Conservation (phyloP, 2,888 invertebrate genomes). For the Bembecia ichneumoniformis region DNA sequence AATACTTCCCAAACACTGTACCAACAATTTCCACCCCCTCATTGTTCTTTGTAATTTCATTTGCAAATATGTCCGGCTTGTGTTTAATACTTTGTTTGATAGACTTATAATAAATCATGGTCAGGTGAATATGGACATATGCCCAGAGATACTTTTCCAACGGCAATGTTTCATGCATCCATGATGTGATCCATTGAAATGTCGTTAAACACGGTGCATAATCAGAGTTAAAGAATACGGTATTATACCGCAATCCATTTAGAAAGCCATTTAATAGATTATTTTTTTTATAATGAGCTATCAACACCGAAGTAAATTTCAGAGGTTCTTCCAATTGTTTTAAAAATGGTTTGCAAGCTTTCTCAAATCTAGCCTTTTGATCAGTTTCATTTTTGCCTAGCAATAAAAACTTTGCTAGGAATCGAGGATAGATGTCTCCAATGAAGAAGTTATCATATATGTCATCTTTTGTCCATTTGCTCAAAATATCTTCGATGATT, state of each 20-base stretch:
- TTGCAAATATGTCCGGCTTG: constrained; percentile 24
- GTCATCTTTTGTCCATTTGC: constrained; percentile 4
- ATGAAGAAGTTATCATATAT: constrained; percentile 15
- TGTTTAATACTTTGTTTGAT: constrained; percentile 26
- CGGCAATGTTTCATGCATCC: constrained; percentile 26
- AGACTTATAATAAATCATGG: constrained; percentile 37
- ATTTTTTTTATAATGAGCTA: constrained; percentile 3
- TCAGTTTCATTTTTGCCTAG: constrained; percentile 22
- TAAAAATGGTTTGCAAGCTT: constrained; percentile 24
- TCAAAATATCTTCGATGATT: constrained; percentile 17
- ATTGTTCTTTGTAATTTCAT: constrained; percentile 14
- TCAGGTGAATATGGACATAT: constrained; percentile 31
- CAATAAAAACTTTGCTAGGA: constrained; percentile 34
- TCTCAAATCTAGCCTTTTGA: constrained; percentile 20
- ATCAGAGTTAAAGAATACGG: constrained; percentile 25
- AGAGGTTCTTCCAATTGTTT: constrained; percentile 18
- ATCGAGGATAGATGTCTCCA: constrained; percentile 15
- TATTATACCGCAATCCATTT: constrained; percentile 24
- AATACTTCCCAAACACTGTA: constrained; percentile 27
- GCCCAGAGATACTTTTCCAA: constrained; percentile 26
- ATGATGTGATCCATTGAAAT: constrained; percentile 24
- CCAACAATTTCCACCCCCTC: constrained; percentile 32
- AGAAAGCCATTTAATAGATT: constrained; percentile 21
- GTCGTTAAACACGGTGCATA: constrained; percentile 29
- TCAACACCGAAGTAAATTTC: background rate